phyloP scores from a whole-genome alignment of 2,888 invertebrate species.

The Synanthedon vespiformis region DNA sequence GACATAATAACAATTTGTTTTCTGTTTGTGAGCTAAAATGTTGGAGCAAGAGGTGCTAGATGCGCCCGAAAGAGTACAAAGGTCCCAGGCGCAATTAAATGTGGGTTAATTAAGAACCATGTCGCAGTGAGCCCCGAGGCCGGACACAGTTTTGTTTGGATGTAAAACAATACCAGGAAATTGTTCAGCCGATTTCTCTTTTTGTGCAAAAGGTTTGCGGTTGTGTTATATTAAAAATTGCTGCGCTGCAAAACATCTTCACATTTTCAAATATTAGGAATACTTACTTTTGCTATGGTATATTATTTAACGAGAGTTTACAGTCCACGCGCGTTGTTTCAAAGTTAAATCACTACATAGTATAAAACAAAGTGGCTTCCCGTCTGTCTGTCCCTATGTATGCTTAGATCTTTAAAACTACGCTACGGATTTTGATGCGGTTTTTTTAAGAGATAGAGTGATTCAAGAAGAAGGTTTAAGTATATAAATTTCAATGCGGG shows the following conservation, averaged over 20 bases:
- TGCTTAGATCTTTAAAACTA: too few species aligned
- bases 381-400: too few species aligned
- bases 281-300: not conserved
- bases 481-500: too few species aligned
- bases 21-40: too few species aligned
- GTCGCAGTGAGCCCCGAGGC: conserved; percentile 11
- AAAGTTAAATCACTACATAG: too few species aligned
- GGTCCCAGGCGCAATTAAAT: conserved; percentile 13
- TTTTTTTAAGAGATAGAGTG: too few species aligned
- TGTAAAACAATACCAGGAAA: not conserved
- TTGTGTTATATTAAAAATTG: not conserved
- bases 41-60: not conserved
- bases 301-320: too few species aligned
- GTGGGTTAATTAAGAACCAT: conserved; percentile 17
- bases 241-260: not conserved
- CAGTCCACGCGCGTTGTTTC: too few species aligned
- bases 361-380: too few species aligned
- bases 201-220: not conserved
- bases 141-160: not conserved
- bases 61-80: conserved; percentile 1
- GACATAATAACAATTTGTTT: too few species aligned
- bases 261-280: not conserved
- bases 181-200: not conserved
- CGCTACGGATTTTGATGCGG: too few species aligned
- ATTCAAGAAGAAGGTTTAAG: too few species aligned